These are phyloP conservation scores for Chunga burmeisteri DNA, from an alignment of 2,113 vertebrate genomes.

Conservation along the genomic window DNA sequence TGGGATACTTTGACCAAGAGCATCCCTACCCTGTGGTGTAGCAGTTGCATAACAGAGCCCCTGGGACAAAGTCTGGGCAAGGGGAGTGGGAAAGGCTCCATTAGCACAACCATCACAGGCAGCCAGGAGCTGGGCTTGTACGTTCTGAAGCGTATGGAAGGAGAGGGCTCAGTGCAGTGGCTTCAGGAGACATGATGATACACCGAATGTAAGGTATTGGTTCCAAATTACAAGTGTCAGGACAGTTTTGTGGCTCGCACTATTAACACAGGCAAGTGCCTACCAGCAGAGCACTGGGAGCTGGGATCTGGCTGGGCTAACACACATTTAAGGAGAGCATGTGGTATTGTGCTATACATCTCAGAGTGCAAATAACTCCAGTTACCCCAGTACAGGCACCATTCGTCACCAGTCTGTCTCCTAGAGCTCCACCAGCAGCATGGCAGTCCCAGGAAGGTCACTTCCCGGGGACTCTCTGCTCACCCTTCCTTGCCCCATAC, in stretches of 20 bases:
- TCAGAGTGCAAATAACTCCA: not conserved
- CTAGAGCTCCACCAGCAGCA: not conserved
- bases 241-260: not conserved
- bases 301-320: not conserved
- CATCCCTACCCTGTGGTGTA: not conserved
- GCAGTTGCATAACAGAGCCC: not conserved
- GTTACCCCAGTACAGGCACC: not conserved
- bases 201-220: too few species aligned
- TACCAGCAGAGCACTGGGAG: not conserved
- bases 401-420: not conserved
- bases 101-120: too few species aligned
- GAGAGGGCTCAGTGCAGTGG: not conserved
- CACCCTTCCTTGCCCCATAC: not conserved
- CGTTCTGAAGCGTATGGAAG: fast-evolving
- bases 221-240: not conserved
- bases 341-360: not conserved
- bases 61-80: not conserved
- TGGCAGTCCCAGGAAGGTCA: not conserved
- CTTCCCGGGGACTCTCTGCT: not conserved
- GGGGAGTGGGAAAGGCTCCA: not conserved
- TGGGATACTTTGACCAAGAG: not conserved
- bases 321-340: not conserved
- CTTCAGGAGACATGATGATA: not conserved
- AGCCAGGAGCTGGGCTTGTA: not conserved
- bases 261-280: not conserved